Percentiles rank a stretch among this genome's conserved stretches.
Evolutionary conservation across 2,113 vertebrate genomes (phyloP).

Genomic region (Corydoras maculifer): DNA sequence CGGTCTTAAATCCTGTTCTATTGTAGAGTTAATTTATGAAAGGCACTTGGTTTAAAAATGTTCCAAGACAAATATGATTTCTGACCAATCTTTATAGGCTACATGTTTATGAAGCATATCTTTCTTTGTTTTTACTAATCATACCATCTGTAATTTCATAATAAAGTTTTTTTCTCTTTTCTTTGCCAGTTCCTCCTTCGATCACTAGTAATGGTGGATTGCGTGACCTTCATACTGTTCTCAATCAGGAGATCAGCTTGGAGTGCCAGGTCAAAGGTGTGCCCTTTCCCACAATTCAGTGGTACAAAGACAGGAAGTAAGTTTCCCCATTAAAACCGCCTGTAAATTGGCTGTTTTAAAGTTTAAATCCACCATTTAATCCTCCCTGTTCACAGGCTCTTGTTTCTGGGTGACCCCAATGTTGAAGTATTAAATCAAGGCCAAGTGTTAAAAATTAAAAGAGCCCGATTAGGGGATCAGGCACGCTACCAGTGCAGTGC

Average conservation of each 20-base stretch:
- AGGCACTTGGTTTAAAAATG: too few species aligned
- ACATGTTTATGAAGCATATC: too few species aligned
- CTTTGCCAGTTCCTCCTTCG: conserved; percentile 78
- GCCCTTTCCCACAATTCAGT: conserved; percentile 82
- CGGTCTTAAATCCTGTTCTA: too few species aligned
- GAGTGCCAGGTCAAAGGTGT: conserved; percentile 81
- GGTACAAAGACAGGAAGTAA: conserved; percentile 96
- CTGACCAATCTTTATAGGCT: too few species aligned
- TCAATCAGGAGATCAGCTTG: conserved; percentile 73
- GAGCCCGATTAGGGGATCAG: conserved; percentile 77
- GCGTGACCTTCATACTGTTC: conserved; percentile 68
- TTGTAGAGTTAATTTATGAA: too few species aligned
- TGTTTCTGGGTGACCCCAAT: conserved; percentile 82
- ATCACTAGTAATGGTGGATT: conserved; percentile 60
- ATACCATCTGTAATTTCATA: too few species aligned
- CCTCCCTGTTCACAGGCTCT: conserved; percentile 57
- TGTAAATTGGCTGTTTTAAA: neutral
- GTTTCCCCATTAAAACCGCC: conserved; percentile 43
- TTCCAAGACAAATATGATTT: too few species aligned
- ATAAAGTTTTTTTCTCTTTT: neutral
- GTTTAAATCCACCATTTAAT: neutral
- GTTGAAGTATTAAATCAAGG: conserved; percentile 72
- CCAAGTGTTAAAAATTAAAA: conserved; percentile 80
- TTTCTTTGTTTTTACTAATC: too few species aligned
- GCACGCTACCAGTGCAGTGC: conserved; percentile 85